Percentiles rank a stretch among this genome's conserved stretches.
Evolutionary conservation across 2,113 vertebrate species (phyloP).

Genomic region (Cinclus mexicanus): DNA sequence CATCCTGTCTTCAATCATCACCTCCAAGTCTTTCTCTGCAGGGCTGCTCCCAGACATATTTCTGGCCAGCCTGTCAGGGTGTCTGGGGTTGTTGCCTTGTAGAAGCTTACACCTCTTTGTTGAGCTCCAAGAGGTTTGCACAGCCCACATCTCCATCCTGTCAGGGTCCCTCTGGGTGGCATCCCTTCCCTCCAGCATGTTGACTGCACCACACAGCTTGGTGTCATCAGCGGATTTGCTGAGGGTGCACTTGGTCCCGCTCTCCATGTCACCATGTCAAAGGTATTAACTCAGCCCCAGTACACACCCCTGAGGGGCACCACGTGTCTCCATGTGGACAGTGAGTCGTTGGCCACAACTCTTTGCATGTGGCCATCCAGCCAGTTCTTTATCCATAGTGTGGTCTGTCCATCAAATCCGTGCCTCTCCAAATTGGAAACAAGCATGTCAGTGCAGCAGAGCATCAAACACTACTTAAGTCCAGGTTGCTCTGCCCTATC

Average conservation of each 20-base stretch:
- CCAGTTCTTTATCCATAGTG: not conserved
- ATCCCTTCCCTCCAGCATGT: not conserved
- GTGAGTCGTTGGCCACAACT: not conserved
- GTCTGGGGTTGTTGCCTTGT: not conserved
- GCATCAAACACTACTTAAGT: not conserved
- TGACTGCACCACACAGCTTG: not conserved
- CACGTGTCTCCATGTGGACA: not conserved
- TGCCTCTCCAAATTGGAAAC: not conserved
- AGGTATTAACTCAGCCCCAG: not conserved
- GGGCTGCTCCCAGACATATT: not conserved
- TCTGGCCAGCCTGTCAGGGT: not conserved
- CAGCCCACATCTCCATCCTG: not conserved
- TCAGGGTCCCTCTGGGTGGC: not conserved
- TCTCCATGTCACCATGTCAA: not conserved
- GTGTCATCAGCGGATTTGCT: not conserved
- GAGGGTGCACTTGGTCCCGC: accelerated
- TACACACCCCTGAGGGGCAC: not conserved
- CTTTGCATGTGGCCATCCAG: not conserved
- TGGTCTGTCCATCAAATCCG: not conserved
- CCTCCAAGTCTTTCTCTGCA: not conserved
- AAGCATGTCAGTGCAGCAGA: not conserved
- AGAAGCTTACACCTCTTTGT: not conserved
- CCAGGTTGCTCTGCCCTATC: not conserved
- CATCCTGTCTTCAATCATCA: not conserved
- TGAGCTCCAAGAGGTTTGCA: not conserved